These are phyloP conservation scores for Lepidocyrtoides sp. DNA, from an alignment of 2,888 invertebrate genomes.

Conservation along the genomic window DNA sequence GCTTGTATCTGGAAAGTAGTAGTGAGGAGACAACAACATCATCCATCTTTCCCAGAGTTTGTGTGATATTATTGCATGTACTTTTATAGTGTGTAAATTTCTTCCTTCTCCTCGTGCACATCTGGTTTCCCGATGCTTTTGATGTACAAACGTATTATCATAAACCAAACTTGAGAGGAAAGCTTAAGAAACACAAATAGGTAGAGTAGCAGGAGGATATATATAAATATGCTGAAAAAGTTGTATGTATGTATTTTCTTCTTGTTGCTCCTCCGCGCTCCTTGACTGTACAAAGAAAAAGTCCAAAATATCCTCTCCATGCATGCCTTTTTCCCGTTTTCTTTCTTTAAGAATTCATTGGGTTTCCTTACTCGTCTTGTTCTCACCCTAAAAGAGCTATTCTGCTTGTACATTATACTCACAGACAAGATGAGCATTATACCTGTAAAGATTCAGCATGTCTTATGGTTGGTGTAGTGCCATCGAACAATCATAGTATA, in stretches of 20 bases:
- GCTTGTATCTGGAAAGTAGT: conserved; percentile 69
- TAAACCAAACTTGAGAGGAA: conserved; percentile 24
- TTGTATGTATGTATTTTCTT: conserved; percentile 4
- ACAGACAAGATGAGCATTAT: too few species aligned
- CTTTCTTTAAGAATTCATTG: neutral
- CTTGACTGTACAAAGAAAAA: conserved; percentile 47
- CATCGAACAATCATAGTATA: too few species aligned
- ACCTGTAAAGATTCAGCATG: too few species aligned
- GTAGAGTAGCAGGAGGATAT: neutral
- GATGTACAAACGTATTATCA: conserved; percentile 12
- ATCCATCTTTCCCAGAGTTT: neutral
- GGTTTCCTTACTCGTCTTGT: neutral
- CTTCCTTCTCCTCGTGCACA: conserved; percentile 9
- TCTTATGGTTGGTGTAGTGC: too few species aligned
- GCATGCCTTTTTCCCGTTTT: neutral
- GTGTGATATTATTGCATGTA: neutral
- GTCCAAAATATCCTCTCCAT: conserved; percentile 26
- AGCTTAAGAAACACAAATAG: neutral
- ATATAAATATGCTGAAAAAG: neutral
- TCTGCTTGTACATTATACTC: neutral
- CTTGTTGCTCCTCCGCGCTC: conserved; percentile 16
- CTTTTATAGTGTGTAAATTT: neutral
- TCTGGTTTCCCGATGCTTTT: conserved; percentile 43
- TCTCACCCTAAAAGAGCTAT: neutral
- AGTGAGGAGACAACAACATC: conserved; percentile 47